Base-by-base conservation (phyloP, 1,140 invertebrate genomes). In the Phenacoccus solenopsis region DNA sequence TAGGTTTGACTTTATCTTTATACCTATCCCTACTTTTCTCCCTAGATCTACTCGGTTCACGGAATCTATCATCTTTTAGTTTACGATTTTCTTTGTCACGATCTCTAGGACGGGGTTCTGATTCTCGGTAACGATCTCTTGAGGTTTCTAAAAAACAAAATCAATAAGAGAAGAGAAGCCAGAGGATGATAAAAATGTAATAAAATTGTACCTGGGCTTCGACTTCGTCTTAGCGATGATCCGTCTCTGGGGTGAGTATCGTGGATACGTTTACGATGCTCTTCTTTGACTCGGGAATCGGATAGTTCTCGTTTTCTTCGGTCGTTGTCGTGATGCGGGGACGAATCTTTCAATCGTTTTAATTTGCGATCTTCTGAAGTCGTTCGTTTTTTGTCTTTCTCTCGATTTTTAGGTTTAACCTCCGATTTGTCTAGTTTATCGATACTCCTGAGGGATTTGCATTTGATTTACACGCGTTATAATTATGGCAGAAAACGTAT, bases 41-140 rank as follows among this genome's bases (percentile, higher is more conserved):
- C 67, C 78, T 77, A 27, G 74, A 78, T 76, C 79, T 80, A 59
- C 81, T 79, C 28, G 80, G 76, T 13, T 78, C 75, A 28, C 21
- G 77, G n/a, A 71, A 78, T 80, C 71, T 76, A 75, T 61, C 76
- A 74, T 70, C 80, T 77, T 72, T 76, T 75, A 73, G 74, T 78
- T 21, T 70, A 72, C 16, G 78, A n/a, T n/a, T n/a, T 78, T 73
- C 74, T 75, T 72, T 79, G 78, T 72, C 77, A 75, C 67, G 72
- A 16, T 27, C 20, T 24, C 59, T 22, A 24, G 12, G 3, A 9
- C 22, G 74, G 20, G 76, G 76, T 49, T 28, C 20, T 22, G n/a
- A 16, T 20, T 2, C 22, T 69, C 38, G 22, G n/a, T 27, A 56
- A 22, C 22, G 21, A 38, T 49, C 30, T 69, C 30, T 10, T 20